phyloP scores from a whole-genome alignment of 1,140 invertebrate genomes.

The Drosophila triauraria region DNA sequence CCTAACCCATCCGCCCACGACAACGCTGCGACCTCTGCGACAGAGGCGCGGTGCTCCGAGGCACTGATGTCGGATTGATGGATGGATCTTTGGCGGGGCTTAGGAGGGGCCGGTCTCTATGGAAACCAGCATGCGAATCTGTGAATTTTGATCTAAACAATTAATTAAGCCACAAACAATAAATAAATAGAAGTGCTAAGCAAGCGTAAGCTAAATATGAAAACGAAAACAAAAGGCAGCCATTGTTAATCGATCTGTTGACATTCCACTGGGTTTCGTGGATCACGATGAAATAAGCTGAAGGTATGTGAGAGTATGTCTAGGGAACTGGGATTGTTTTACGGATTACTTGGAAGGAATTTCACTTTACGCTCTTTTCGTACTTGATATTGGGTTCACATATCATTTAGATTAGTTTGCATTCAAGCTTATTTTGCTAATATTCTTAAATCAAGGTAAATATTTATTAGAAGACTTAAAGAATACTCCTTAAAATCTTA shows the following conservation, averaged over 20 bases:
- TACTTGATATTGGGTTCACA: neutral
- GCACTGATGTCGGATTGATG: constrained; percentile 2
- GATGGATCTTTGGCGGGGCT: neutral
- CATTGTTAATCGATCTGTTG: constrained; percentile 21
- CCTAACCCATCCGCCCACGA: constrained; percentile 63
- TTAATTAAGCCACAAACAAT: constrained; percentile 66
- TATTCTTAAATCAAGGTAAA: no score
- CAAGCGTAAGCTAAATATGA: constrained; percentile 33
- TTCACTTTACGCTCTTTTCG: neutral
- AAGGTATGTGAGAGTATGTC: neutral
- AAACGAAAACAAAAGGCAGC: constrained; percentile 31
- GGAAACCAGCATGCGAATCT: constrained; percentile 48
- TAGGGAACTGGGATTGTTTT: neutral
- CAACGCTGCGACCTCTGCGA: constrained; percentile 10
- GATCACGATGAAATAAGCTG: neutral
- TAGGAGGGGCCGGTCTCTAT: constrained; percentile 22
- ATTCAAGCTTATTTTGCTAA: no score
- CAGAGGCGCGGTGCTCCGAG: constrained; percentile 15
- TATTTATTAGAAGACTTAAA: no score
- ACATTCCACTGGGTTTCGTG: constrained; percentile 10
- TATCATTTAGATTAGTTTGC: neutral
- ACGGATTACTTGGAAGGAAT: neutral
- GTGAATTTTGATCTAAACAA: constrained; percentile 76
- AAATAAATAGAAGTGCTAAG: constrained; percentile 71
- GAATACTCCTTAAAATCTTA: no score